Conservation (phyloP, 1,140 invertebrate species). For the Drosophila tropicalis region DNA sequence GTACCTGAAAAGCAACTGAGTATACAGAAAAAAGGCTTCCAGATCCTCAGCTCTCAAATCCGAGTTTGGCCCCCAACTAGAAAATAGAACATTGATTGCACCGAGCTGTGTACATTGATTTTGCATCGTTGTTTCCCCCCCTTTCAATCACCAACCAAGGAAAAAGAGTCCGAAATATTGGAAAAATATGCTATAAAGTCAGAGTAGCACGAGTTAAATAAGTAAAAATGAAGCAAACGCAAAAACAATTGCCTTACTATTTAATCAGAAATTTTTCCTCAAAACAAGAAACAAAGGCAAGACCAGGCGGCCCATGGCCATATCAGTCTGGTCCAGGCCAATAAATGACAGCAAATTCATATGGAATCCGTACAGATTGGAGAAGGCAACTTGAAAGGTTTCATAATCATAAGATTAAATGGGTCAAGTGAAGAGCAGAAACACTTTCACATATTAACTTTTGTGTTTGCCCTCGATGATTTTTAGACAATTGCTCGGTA, state of each 20-base stretch:
- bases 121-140: neutral
- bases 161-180: neutral
- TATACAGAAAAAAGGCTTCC: conserved; percentile 1
- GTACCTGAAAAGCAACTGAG: conserved; percentile 34
- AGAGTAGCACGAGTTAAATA: neutral
- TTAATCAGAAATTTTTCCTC: neutral
- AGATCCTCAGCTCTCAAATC: neutral
- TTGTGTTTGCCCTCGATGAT: neutral
- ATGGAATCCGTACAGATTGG: too few species aligned
- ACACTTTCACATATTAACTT: neutral
- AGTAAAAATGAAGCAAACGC: neutral
- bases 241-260: conserved; percentile 4
- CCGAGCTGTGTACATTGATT: conserved; percentile 12
- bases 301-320: too few species aligned
- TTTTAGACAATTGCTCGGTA: neutral
- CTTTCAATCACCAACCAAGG: too few species aligned
- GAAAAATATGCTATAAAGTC: neutral
- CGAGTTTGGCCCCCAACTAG: conserved; percentile 16
- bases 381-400: neutral
- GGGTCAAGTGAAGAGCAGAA: too few species aligned
- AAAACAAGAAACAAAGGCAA: conserved; percentile 4
- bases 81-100: conserved; percentile 62
- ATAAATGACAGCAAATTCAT: neutral
- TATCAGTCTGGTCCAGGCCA: neutral
- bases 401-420: neutral